Conservation (phyloP, 2,888 invertebrate species). For the Endomychus coccineus region DNA sequence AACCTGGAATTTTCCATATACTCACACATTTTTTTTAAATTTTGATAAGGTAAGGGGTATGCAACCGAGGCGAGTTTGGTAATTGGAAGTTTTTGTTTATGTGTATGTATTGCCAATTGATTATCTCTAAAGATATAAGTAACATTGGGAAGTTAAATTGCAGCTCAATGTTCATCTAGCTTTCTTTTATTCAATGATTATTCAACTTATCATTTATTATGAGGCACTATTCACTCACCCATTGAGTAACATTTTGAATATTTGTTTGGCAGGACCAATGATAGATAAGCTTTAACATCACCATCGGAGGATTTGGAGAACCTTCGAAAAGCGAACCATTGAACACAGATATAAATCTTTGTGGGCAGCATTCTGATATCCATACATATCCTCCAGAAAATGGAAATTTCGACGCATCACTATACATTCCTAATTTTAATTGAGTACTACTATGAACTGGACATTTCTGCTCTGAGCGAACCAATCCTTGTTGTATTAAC, state of each 20-base stretch:
- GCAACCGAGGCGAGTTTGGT: too few species aligned
- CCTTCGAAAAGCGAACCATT: conserved; percentile 82
- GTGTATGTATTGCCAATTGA: too few species aligned
- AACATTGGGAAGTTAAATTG: too few species aligned
- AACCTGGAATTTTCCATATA: too few species aligned
- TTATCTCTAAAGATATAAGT: too few species aligned
- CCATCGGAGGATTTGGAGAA: conserved; percentile 75
- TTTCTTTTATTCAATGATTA: too few species aligned
- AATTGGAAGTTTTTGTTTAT: too few species aligned
- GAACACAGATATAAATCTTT: conserved; percentile 79
- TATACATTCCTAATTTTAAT: conserved; percentile 78
- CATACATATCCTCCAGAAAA: conserved; percentile 87
- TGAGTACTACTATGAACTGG: conserved; percentile 59
- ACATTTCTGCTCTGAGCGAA: conserved; percentile 74
- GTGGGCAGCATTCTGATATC: conserved; percentile 83
- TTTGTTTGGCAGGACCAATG: conserved; percentile 91
- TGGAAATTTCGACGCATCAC: conserved; percentile 76
- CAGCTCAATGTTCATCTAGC: too few species aligned
- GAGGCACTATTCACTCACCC: conserved; percentile 71
- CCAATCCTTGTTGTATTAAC: conserved; percentile 75
- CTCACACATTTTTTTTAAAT: too few species aligned
- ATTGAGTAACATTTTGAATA: conserved; percentile 79
- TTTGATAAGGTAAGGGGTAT: too few species aligned
- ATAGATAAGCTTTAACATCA: conserved; percentile 75
- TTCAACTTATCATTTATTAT: too few species aligned